phyloP scores from a whole-genome alignment of 2,113 vertebrate genomes.

The Mirounga angustirostris region DNA sequence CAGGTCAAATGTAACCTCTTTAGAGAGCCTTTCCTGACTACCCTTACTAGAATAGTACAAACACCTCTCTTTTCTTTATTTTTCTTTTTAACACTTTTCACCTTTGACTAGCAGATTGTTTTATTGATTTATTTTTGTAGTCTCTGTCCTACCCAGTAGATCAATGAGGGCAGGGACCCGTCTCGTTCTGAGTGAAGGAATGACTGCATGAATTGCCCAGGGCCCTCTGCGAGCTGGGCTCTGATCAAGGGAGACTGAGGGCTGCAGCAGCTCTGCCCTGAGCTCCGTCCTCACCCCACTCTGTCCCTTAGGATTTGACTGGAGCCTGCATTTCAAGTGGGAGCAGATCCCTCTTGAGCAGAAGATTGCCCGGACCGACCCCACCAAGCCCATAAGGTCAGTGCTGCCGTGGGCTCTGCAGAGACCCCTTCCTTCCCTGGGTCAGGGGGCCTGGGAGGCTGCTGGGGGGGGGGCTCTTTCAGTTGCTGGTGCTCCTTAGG shows the following conservation, averaged over 20 bases:
- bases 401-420: neutral
- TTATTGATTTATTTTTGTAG: neutral
- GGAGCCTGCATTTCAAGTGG: slow-evolving; percentile 99
- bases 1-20: neutral
- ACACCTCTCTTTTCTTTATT: neutral
- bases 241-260: neutral
- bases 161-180: neutral
- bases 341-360: slow-evolving; percentile 99
- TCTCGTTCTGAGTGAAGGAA: neutral
- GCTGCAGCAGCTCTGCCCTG: neutral
- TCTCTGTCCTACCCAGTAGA: neutral
- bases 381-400: slow-evolving; percentile 96
- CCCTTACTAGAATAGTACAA: neutral
- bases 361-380: slow-evolving; percentile 97
- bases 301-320: slow-evolving; percentile 95
- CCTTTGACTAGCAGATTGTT: neutral
- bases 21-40: neutral
- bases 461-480: neutral
- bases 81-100: neutral
- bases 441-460: neutral
- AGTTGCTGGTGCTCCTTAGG: neutral
- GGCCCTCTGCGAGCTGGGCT: neutral
- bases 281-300: neutral
- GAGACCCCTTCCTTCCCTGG: neutral
- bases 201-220: no score